phyloP scores from a whole-genome alignment of 1,140 invertebrate species.

The Calephelis virginiensis region DNA sequence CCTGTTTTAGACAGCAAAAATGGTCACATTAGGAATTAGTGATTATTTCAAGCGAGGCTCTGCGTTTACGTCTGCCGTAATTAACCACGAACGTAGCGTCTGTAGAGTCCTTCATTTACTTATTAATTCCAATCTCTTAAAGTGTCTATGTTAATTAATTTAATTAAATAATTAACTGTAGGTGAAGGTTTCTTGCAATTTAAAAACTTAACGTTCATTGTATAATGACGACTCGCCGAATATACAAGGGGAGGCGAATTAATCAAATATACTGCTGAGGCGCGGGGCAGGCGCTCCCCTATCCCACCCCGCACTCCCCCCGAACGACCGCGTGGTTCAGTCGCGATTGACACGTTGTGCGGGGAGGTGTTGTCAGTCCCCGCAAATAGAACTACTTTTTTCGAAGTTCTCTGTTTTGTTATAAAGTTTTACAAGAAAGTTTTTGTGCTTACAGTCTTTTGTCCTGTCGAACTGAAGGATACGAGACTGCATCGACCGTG shows the following conservation, averaged over 20 bases:
- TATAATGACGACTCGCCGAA: slow-evolving; percentile 69
- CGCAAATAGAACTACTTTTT: slow-evolving; percentile 70
- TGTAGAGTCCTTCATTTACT: slow-evolving; percentile 65
- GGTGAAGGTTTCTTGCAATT: slow-evolving; percentile 74
- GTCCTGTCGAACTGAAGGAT: slow-evolving; percentile 60
- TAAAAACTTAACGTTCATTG: slow-evolving; percentile 74
- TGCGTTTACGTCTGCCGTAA: slow-evolving; percentile 57
- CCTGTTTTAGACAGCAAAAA: too few relatives aligned
- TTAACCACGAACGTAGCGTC: slow-evolving; percentile 59
- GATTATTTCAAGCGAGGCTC: slow-evolving; percentile 70
- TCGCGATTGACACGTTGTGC: slow-evolving; percentile 60
- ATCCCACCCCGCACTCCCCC: slow-evolving; percentile 41
- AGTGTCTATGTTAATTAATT: slow-evolving; percentile 68
- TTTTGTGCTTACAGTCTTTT: slow-evolving; percentile 66
- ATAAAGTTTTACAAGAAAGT: slow-evolving; percentile 68
- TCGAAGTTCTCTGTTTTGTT: slow-evolving; percentile 74
- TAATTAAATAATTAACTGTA: slow-evolving; percentile 75
- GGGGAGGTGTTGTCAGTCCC: slow-evolving; percentile 70
- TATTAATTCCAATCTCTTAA: slow-evolving; percentile 73
- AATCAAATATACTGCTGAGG: slow-evolving; percentile 76
- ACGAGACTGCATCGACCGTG: slow-evolving; percentile 58
- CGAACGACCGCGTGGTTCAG: slow-evolving; percentile 70
- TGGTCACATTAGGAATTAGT: slow-evolving; percentile 48
- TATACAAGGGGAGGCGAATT: slow-evolving; percentile 77
- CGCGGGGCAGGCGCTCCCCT: slow-evolving; percentile 49